phyloP scores from a whole-genome alignment of 2,113 vertebrate species.

The Menura novaehollandiae region DNA sequence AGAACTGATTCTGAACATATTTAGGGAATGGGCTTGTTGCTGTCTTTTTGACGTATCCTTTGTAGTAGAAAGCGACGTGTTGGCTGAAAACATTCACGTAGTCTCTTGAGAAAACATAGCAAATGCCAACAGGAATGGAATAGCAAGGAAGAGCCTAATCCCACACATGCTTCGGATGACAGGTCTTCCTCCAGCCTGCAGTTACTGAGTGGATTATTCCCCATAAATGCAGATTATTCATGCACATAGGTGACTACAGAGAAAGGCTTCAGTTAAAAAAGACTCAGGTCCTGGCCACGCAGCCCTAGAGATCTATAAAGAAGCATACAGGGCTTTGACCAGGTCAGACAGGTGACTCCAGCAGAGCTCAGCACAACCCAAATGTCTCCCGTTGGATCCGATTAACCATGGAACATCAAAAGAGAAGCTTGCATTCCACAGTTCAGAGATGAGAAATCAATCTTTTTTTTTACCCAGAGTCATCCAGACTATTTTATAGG shows the following conservation, averaged over 20 bases:
- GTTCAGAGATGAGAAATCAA: not conserved
- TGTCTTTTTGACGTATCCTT: slow-evolving; percentile 9
- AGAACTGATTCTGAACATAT: slow-evolving; percentile 36
- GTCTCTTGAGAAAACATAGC: slow-evolving; percentile 23
- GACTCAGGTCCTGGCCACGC: not conserved
- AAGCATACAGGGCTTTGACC: not conserved
- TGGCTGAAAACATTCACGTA: not conserved
- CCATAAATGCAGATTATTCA: not conserved
- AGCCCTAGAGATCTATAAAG: not conserved
- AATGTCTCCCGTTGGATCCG: not conserved
- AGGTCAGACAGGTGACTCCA: not conserved
- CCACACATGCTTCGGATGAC: not conserved
- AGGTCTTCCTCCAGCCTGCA: not conserved
- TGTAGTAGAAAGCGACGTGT: not conserved
- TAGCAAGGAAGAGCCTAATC: not conserved
- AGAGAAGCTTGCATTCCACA: not conserved
- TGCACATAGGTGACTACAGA: not conserved
- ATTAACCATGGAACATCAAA: not conserved
- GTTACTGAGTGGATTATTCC: not conserved
- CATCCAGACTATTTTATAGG: not conserved
- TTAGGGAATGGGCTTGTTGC: slow-evolving; percentile 12
- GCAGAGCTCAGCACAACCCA: not conserved
- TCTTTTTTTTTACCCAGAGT: not conserved
- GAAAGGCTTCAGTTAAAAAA: not conserved
- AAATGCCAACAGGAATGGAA: slow-evolving; percentile 15